A percentile compares a stretch with the other conserved stretches of the same genome.
Evolutionary conservation across 1,140 invertebrate genomes (phyloP).

Genomic region (Philopotamus ludificatus): DNA sequence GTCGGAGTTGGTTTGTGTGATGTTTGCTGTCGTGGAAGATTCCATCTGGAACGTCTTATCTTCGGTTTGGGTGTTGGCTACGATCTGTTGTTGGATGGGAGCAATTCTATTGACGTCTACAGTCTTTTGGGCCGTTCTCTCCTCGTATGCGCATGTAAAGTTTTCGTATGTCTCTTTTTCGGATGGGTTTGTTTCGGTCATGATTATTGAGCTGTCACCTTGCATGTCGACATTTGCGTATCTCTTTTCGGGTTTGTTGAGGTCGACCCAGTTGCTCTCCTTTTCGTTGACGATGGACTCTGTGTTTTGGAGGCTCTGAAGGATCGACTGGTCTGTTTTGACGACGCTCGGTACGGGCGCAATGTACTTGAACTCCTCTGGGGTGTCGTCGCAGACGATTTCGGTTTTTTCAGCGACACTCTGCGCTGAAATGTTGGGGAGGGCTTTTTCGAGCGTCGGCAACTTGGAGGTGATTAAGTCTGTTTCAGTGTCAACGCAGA

Average conservation of each 20-base stretch:
- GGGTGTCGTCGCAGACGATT: slow-evolving; percentile 44
- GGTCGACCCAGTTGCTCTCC: slow-evolving; percentile 38
- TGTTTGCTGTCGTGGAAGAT: slow-evolving; percentile 15
- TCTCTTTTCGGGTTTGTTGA: slow-evolving; percentile 47
- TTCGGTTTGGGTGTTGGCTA: slow-evolving; percentile 46
- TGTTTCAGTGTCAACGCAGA: slow-evolving; percentile 24
- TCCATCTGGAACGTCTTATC: slow-evolving; percentile 8
- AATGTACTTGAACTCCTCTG: slow-evolving; percentile 42
- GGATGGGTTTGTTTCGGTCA: slow-evolving; percentile 48
- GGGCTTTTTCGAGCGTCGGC: slow-evolving; percentile 28
- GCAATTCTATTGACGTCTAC: slow-evolving; percentile 44
- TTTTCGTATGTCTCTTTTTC: slow-evolving; percentile 29
- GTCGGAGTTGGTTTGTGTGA: too few relatives aligned
- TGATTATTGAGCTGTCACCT: slow-evolving; percentile 48
- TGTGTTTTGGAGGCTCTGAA: slow-evolving; percentile 45
- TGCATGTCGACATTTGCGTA: slow-evolving; percentile 50
- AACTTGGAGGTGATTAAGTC: slow-evolving; percentile 13
- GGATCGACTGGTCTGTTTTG: slow-evolving; percentile 44
- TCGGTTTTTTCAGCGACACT: slow-evolving; percentile 50
- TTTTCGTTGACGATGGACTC: slow-evolving; percentile 45
- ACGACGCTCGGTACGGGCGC: slow-evolving; percentile 43
- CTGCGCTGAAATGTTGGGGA: slow-evolving; percentile 34
- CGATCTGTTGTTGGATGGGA: slow-evolving; percentile 50
- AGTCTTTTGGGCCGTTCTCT: slow-evolving; percentile 38
- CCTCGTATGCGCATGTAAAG: slow-evolving; percentile 1